Percentiles rank a stretch among this genome's conserved stretches.
These are phyloP conservation scores for Lasioglossum oenotherae DNA, from an alignment of 2,888 invertebrate genomes.

Conservation along the genomic window DNA sequence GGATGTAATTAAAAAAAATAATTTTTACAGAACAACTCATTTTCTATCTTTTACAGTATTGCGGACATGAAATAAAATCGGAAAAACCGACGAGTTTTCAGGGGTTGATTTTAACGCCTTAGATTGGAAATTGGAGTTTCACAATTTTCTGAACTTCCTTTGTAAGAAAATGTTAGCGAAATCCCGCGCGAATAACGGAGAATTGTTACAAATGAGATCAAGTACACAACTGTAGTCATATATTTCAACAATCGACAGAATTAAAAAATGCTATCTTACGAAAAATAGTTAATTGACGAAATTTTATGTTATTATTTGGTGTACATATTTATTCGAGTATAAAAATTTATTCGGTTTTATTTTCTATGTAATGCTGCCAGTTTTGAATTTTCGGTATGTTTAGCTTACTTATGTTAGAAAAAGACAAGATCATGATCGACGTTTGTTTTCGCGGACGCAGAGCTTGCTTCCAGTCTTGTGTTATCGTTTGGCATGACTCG, in stretches of 20 bases:
- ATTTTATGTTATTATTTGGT: not conserved
- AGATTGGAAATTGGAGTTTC: not conserved
- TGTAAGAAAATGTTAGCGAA: not conserved
- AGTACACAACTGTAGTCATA: not conserved
- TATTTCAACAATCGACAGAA: not conserved
- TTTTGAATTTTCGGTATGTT: not conserved
- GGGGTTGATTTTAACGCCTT: not conserved
- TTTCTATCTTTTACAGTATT: not conserved
- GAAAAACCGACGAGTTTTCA: not conserved
- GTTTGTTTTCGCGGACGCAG: not conserved
- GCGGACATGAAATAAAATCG: not conserved
- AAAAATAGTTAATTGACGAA: not conserved
- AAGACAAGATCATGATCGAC: constrained; percentile 2
- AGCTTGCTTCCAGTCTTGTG: not conserved
- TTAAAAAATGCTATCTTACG: not conserved
- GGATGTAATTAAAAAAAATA: not conserved
- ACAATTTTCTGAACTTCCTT: not conserved
- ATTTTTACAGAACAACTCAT: not conserved
- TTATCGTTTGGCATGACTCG: constrained; percentile 1
- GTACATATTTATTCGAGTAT: not conserved
- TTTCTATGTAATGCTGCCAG: not conserved
- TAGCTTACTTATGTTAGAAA: not conserved
- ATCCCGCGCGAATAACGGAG: not conserved
- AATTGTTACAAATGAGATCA: not conserved
- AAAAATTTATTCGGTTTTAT: not conserved